Conservation (phyloP, 2,888 invertebrate species). For the Eurytoma californica region DNA sequence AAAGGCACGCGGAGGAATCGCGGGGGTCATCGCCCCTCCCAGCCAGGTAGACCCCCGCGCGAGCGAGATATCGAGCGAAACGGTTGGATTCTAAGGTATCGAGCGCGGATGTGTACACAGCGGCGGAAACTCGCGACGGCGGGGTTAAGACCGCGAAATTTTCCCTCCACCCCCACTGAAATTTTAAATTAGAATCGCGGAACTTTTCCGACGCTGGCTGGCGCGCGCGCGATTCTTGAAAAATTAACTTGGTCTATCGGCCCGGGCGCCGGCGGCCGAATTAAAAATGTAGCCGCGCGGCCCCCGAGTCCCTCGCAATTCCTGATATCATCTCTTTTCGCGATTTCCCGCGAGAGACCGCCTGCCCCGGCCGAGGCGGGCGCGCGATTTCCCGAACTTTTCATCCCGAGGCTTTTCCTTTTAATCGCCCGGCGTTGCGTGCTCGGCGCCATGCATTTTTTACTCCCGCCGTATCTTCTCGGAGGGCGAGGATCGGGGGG, state of each 20-base stretch:
- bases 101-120: too few species aligned
- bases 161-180: conserved; percentile 21
- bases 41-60: too few species aligned
- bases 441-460: background rate
- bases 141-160: conserved; percentile 14
- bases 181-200: conserved; percentile 53
- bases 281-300: conserved; percentile 50
- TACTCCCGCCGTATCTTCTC: background rate
- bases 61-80: too few species aligned
- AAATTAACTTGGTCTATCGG: conserved; percentile 49
- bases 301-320: conserved; percentile 44
- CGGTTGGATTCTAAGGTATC: too few species aligned
- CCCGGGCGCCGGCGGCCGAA: conserved; percentile 25
- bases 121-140: conserved; percentile 8
- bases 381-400: conserved; percentile 44
- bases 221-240: conserved; percentile 40
- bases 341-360: conserved; percentile 54
- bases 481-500: too few species aligned
- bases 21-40: background rate
- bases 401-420: background rate
- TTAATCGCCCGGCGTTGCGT: background rate
- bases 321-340: conserved; percentile 52
- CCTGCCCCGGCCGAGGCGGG: conserved; percentile 2
- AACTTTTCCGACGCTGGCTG: conserved; percentile 12
- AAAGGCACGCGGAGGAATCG: background rate